Conservation (phyloP, 2,888 invertebrate species). For the Apodemia mormo region DNA sequence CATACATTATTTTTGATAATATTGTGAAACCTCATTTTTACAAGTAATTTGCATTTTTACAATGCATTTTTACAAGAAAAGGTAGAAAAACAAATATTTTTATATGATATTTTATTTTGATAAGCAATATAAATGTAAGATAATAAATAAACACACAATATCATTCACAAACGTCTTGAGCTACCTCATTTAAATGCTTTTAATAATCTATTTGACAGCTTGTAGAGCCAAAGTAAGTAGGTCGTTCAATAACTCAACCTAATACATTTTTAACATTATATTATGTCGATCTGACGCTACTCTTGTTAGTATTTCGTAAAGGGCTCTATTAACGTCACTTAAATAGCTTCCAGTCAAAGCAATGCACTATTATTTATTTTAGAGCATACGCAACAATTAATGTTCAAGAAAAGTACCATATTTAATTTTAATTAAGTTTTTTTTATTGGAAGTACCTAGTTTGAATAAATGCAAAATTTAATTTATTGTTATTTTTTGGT, state of each 20-base stretch:
- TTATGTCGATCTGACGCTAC: not conserved
- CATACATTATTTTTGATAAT: too few relatives aligned
- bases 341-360: not conserved
- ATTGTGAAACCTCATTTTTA: too few relatives aligned
- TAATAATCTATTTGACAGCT: slow-evolving; percentile 32
- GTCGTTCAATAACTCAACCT: slow-evolving; percentile 29
- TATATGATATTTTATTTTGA: not conserved
- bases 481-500: too few relatives aligned
- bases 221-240: slow-evolving; percentile 29
- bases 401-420: not conserved
- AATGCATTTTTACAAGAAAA: too few relatives aligned
- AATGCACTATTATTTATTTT: not conserved
- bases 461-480: too few relatives aligned
- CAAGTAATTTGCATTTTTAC: too few relatives aligned
- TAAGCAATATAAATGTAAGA: slow-evolving; percentile 19
- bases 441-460: not conserved
- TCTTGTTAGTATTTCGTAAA: not conserved
- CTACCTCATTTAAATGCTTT: slow-evolving; percentile 32
- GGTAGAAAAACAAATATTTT: too few relatives aligned
- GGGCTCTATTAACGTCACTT: not conserved
- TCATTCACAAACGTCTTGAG: slow-evolving; percentile 24
- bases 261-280: slow-evolving; percentile 29
- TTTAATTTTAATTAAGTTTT: not conserved
- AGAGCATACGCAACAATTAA: not conserved
- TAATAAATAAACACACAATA: slow-evolving; percentile 26